phyloP scores from a whole-genome alignment of 2,113 vertebrate species.

The Tragelaphus buxtoni region DNA sequence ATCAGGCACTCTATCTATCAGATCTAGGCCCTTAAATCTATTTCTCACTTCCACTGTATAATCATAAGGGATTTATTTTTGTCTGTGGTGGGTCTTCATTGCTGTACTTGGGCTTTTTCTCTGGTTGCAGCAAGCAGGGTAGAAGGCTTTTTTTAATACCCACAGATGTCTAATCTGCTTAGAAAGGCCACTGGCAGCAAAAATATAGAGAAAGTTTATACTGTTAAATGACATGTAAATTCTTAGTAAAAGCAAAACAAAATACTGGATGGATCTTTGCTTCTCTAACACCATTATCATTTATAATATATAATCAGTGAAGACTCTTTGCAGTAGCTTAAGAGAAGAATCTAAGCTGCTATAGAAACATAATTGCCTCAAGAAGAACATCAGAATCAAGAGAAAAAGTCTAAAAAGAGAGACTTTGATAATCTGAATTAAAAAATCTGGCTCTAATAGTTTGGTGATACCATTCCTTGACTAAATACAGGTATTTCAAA shows the following conservation, averaged over 20 bases:
- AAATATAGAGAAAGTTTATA: background rate
- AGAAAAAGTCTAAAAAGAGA: background rate
- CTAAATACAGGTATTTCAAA: background rate
- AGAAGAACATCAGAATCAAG: background rate
- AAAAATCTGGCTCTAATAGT: background rate
- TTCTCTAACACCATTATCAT: background rate
- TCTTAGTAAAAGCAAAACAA: background rate
- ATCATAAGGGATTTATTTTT: background rate
- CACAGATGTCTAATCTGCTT: background rate
- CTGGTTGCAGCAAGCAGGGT: background rate
- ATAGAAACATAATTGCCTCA: background rate
- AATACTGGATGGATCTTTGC: background rate
- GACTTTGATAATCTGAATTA: background rate
- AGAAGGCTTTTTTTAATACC: background rate
- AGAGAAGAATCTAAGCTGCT: background rate
- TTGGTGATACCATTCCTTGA: background rate
- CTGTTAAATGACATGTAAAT: background rate
- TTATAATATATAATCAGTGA: background rate
- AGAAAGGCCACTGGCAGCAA: background rate
- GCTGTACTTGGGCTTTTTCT: background rate
- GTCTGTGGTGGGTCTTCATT: background rate
- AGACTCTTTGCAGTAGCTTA: background rate
- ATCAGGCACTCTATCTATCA: too few relatives aligned
- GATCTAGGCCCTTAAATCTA: too few relatives aligned
- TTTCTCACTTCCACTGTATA: too few relatives aligned